Percentiles rank a stretch among this genome's conserved stretches.
phyloP scores from a whole-genome alignment of 2,797 vertebrate species.

The Anomalospiza imberbis region DNA sequence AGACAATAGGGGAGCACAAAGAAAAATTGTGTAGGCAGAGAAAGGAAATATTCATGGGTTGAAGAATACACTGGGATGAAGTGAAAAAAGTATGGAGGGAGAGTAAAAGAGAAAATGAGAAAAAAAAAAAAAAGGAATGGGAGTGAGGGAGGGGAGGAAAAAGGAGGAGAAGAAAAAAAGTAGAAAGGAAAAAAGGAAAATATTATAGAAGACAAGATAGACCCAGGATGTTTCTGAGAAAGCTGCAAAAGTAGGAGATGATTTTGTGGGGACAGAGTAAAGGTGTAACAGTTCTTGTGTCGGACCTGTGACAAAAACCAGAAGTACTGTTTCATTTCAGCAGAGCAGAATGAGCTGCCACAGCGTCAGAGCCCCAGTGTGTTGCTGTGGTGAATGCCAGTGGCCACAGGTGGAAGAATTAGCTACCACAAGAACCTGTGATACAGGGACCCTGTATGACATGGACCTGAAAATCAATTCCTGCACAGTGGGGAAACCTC shows the following conservation, averaged over 20 bases:
- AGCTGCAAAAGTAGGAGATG: not conserved
- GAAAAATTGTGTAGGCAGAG: not conserved
- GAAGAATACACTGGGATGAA: not conserved
- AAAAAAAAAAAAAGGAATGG: not conserved
- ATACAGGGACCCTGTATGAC: not conserved
- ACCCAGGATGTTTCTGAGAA: not conserved
- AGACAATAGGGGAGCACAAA: not conserved
- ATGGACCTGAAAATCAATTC: not conserved
- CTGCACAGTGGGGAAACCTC: not conserved
- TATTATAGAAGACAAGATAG: not conserved
- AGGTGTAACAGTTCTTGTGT: not conserved
- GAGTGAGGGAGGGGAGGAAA: rapidly evolving
- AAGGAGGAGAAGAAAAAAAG: not conserved
- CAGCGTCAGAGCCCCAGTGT: not conserved
- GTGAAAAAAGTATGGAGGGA: not conserved
- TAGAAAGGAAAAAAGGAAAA: not conserved
- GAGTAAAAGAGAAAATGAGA: not conserved
- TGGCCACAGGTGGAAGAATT: not conserved
- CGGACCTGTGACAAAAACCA: not conserved
- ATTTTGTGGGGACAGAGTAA: not conserved
- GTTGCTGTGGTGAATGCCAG: not conserved
- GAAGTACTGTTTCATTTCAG: not conserved
- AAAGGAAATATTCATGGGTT: not conserved
- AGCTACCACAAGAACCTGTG: not conserved
- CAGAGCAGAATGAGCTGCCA: not conserved